phyloP scores from a whole-genome alignment of 1,140 invertebrate species.

The Heliconius himera region DNA sequence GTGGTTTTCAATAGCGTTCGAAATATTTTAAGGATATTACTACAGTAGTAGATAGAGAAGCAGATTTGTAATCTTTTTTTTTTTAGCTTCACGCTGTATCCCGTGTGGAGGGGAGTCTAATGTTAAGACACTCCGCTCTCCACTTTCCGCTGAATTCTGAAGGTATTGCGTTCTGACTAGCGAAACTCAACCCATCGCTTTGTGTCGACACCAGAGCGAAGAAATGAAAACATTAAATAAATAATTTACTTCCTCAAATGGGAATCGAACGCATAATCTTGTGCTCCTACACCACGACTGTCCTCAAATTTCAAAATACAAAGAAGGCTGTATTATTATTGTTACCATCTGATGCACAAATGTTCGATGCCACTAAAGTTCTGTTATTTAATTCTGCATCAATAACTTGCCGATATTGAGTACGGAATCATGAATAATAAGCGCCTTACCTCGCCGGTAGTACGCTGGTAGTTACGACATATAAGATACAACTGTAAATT shows the following conservation, averaged over 20 bases:
- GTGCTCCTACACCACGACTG: too few species aligned
- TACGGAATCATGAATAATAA: conserved; percentile 41
- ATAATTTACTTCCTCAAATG: too few species aligned
- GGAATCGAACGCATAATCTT: too few species aligned
- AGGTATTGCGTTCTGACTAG: too few species aligned
- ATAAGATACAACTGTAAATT: conserved; percentile 50
- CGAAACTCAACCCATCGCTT: too few species aligned
- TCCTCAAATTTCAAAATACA: not conserved
- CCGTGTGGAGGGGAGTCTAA: too few species aligned
- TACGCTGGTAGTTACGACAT: conserved; percentile 42
- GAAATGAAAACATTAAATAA: not conserved
- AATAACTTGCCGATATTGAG: conserved; percentile 34
- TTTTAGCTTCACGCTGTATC: too few species aligned
- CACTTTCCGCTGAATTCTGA: too few species aligned
- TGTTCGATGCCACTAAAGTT: conserved; percentile 11
- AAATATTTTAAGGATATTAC: not conserved
- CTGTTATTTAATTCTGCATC: conserved; percentile 32
- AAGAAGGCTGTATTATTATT: not conserved
- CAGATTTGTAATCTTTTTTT: too few species aligned
- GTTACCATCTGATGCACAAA: conserved; percentile 19
- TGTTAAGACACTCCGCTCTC: too few species aligned
- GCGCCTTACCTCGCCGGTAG: conserved; percentile 26
- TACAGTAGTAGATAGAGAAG: not conserved
- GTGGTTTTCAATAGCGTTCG: not conserved
- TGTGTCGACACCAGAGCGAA: not conserved